Base-by-base conservation (phyloP, 1,140 invertebrate genomes). In the Drosophila tristis region DNA sequence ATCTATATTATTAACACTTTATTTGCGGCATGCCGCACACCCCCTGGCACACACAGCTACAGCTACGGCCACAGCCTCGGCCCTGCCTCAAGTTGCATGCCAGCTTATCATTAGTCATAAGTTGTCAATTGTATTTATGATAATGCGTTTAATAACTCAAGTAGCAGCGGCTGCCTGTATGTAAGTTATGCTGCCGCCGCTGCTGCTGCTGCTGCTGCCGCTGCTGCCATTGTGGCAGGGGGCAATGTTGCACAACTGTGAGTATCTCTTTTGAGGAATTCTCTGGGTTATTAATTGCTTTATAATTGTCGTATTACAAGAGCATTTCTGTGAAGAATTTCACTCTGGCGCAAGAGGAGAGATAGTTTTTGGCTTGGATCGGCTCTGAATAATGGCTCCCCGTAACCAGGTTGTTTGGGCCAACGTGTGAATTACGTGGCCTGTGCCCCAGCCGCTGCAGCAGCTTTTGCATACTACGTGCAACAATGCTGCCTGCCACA, bases 1-100 rank as follows among this genome's bases (percentile, higher is more conserved):
- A 89, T 89, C 84, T 87, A 87, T 87, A 87, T 87, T 87, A 87
- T 87, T 87, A 89, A 89, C 84, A 89, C 84, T 87, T 89, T 87
- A 87, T 87, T 87, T 87, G 84, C 60, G 59, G 67, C 67, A 48
- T 56, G 55, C 65, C 51, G 56, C 53, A 8, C 8, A 23, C 31
- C 49, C 35, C 43, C 23, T 5, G 5, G 29, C 55, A 15, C 25
- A 35, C 31, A 35, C 31, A 9, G 31, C 31, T 35, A 13, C 64
- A 68, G 49, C 25, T 35, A 13, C 51, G 57, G 49, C 15, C 26
- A 25, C 39, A 2, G 42, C 6, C 50, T 16, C 20, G 48, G 4
- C 4, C 15, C 44, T 39, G 53, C 61, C 71, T 74, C 64, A 49
- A 70, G 79, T 89, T 89, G 84, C 84, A 89, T 89, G 84, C 84